A percentile compares a stretch with the other conserved stretches of the same genome.
phyloP scores from a whole-genome alignment of 2,888 invertebrate species.

The Yponomeuta malinellus region DNA sequence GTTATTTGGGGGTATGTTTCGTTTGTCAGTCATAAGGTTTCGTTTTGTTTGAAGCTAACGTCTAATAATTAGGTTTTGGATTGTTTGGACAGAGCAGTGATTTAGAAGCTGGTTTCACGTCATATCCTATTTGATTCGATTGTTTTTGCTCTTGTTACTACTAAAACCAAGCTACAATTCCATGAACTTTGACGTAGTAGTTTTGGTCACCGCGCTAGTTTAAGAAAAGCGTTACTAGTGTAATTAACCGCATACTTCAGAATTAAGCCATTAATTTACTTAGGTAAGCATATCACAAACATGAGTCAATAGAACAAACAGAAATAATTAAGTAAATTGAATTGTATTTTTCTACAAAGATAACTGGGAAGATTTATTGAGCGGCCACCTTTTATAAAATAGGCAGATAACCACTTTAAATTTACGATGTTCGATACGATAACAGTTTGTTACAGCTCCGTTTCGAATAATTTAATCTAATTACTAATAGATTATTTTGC shows the following conservation, averaged over 20 bases:
- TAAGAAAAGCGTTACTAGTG: too few relatives aligned
- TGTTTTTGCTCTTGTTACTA: too few relatives aligned
- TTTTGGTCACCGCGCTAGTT: too few relatives aligned
- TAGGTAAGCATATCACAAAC: constrained; percentile 6
- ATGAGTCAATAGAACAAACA: constrained; percentile 27
- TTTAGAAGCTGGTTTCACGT: too few relatives aligned
- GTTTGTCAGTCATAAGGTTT: background rate
- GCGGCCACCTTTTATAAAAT: constrained; percentile 33
- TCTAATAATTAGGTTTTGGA: background rate
- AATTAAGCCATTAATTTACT: constrained; percentile 14
- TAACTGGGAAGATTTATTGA: constrained; percentile 62
- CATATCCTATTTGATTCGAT: too few relatives aligned
- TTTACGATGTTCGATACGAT: constrained; percentile 60
- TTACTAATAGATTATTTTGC: constrained; percentile 14
- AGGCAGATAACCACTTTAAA: constrained; percentile 43
- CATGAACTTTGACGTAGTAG: too few relatives aligned
- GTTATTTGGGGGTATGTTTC: background rate
- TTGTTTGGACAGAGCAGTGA: too few relatives aligned
- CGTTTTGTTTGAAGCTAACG: background rate
- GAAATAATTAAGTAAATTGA: constrained; percentile 64
- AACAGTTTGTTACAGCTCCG: constrained; percentile 47
- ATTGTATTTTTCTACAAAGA: constrained; percentile 63
- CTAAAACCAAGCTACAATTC: too few relatives aligned
- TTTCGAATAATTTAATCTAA: constrained; percentile 41
- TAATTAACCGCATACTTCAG: too few relatives aligned